These are phyloP conservation scores for Neodiprion lecontei DNA, from an alignment of 1,140 invertebrate genomes.

Conservation along the genomic window DNA sequence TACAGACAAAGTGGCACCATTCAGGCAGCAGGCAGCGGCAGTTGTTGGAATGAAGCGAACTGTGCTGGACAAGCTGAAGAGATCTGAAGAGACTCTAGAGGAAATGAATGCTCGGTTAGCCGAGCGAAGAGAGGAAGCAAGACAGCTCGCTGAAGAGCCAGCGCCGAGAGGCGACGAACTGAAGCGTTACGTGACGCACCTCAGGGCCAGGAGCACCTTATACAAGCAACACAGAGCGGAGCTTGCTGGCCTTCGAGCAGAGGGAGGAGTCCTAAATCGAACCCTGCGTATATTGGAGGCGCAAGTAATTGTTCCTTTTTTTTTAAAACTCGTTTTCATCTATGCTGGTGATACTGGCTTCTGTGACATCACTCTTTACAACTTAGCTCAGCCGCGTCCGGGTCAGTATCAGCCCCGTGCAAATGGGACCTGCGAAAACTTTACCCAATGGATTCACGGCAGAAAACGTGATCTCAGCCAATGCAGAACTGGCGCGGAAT, in stretches of 20 bases:
- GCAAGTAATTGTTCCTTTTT: conserved; percentile 6
- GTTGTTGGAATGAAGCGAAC: conserved; percentile 80
- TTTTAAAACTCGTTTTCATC: conserved; percentile 15
- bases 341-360: background rate
- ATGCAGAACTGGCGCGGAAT: conserved; percentile 63
- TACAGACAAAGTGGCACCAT: conserved; percentile 81
- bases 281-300: conserved; percentile 68
- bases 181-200: conserved; percentile 80
- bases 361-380: background rate
- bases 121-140: conserved; percentile 61
- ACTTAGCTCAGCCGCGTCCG: conserved; percentile 45
- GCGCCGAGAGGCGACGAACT: conserved; percentile 82
- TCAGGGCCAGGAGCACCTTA: conserved; percentile 78
- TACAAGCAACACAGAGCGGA: conserved; percentile 82
- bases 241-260: conserved; percentile 75
- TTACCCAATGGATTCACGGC: conserved; percentile 66
- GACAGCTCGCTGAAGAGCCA: conserved; percentile 63
- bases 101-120: conserved; percentile 64
- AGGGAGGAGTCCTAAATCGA: conserved; percentile 69
- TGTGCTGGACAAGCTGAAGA: conserved; percentile 73
- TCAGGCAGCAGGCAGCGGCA: conserved; percentile 83
- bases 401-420: conserved; percentile 59
- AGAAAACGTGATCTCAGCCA: conserved; percentile 65
- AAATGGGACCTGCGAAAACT: conserved; percentile 63
- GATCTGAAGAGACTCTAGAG: conserved; percentile 67